Evolutionary conservation across 2,113 vertebrate species (phyloP), one percentile per base, ranked within the genome.

Genomic region (Myotis yumanensis): DNA sequence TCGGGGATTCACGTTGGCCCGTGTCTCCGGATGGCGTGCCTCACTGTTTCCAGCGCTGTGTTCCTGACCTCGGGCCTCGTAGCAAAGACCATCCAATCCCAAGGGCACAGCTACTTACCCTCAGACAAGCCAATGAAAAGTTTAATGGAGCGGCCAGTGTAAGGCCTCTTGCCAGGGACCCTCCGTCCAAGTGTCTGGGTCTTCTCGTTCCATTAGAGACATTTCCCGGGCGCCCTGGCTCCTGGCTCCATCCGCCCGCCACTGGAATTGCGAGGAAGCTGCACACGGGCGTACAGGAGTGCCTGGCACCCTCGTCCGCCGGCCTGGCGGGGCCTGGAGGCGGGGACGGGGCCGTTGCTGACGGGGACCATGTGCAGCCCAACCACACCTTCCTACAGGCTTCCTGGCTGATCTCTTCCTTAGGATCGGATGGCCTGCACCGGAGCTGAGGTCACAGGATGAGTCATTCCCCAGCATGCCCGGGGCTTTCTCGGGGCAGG

Each of bases 31-130:
- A 25, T 11, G 3, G 32, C 4, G 3, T 5, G 25, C 23, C 83
- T 96, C 86, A 17, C 40, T 94, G 92, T 83, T 84, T 87, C 71
- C 84, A 89, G 54, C 30, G 59, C 64, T 57, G 23, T 7, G 87
- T 54, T 35, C 68, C 92, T 89, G 93, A 92, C 86, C 66, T 35
- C 11, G 0, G 32, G 52, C 57, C 43, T 40, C 52, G 88, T 89
- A 90, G 96, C 91, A 86, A 88, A 96, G 76, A 89, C 71, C 89
- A 92, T 80, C 80, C 57, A 94, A 94, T 64, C 89, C 89, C 92
- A 57, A 62, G 93, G 80, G 91, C 84, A 71, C 73, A 88, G 77
- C 46, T 77, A 92, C 92, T 94, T 94, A 52, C 91, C 69, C 87
- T 82, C 90, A 86, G 48, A 89, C 81, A 80, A 96, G 85, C 90